Evolutionary conservation across 2,113 vertebrate species (phyloP), one percentile per base, ranked within the genome.

Genomic region (Sus scrofa): DNA sequence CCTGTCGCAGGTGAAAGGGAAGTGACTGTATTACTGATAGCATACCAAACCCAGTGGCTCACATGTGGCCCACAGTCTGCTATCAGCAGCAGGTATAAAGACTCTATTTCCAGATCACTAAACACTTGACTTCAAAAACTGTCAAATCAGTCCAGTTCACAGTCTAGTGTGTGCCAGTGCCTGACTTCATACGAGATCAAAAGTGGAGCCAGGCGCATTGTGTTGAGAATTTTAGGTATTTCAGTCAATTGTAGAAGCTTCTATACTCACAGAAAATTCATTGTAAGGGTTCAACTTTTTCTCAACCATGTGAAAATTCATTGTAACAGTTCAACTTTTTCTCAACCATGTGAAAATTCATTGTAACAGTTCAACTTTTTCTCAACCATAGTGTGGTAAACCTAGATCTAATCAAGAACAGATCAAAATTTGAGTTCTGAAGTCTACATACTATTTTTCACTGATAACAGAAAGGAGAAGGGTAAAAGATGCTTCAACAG

Each of bases 381-480:
- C 60, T 78, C 65, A 74, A 58, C n/a, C 56, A 13, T 37, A 60
- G 62, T 71, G 62, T 50, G 37, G 4, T 67, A 84, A 71, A 60
- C 14, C 26, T 63, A 65, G 32, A 24, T 63, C 82, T 56, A 92
- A 63, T 86, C 34, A 86, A 94, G 60, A 75, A 9, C 30, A 79
- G 6, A 37, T 93, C 7, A 68, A 79, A 87, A 62, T 84, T 34
- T 81, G 56, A 81, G 32, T 92, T 54, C 74, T 93, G 67, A 94
- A 85, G 79, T 86, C 34, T 37, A 24, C 24, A 14, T 63, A 19
- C 20, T 4, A 4, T 68, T 22, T 71, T 32, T 81, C n/a, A 10
- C 22, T 52, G 50, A 37, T n/a, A 82, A 56, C 26, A 79, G 62
- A 30, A 62, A 68, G 50, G 30, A 52, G 37, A 89, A 63, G 3